Evolutionary conservation across 2,113 vertebrate genomes (phyloP).

Genomic region (Saguinus midas): DNA sequence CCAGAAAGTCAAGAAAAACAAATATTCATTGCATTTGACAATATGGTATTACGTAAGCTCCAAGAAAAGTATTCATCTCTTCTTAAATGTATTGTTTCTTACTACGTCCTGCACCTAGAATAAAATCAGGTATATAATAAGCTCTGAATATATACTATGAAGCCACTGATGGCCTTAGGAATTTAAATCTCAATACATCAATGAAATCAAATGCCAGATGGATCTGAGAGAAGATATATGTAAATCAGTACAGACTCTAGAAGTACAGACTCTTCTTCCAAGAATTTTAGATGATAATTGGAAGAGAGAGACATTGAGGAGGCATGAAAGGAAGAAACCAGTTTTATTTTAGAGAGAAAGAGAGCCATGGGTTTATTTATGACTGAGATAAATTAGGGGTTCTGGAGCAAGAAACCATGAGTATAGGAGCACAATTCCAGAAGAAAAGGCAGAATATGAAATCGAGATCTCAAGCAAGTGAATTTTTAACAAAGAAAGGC

Average conservation of each 20-base stretch:
- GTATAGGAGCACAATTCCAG: background rate
- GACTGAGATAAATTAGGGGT: background rate
- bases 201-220: background rate
- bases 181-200: background rate
- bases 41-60: background rate
- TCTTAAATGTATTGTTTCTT: background rate
- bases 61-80: background rate
- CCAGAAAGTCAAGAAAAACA: constrained; percentile 2
- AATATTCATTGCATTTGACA: background rate
- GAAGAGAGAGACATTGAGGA: background rate
- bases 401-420: background rate
- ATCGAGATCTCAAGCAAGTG: background rate
- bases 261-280: background rate
- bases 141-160: background rate
- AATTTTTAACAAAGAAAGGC: background rate
- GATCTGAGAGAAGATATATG: background rate
- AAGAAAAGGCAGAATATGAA: background rate
- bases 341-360: background rate
- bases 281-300: background rate
- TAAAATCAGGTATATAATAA: background rate
- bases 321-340: background rate
- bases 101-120: background rate
- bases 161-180: background rate
- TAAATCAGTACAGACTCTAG: background rate
- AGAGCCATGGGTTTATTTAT: background rate